phyloP scores from a whole-genome alignment of 2,113 vertebrate genomes.

The Myotis lucifugus region DNA sequence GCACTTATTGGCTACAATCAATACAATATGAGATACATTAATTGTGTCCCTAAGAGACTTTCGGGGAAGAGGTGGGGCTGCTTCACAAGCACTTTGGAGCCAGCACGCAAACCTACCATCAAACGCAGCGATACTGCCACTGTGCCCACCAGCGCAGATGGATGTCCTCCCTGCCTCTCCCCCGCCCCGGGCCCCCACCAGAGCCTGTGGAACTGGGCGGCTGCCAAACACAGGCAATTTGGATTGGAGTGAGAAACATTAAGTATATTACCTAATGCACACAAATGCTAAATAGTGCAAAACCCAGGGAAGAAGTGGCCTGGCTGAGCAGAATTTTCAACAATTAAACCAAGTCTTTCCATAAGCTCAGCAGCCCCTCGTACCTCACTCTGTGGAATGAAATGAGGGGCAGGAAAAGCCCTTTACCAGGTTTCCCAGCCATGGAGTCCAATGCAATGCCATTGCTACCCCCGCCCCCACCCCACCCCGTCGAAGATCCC shows the following conservation, averaged over 20 bases:
- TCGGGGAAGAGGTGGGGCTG: conserved; percentile 81
- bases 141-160: conserved; percentile 48
- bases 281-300: conserved; percentile 72
- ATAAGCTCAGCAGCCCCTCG: background rate
- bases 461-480: background rate
- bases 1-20: conserved; percentile 89
- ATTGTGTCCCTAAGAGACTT: conserved; percentile 84
- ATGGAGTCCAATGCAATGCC: background rate
- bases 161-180: background rate
- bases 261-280: conserved; percentile 78
- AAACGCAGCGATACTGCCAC: background rate
- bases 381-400: background rate
- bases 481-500: fast-evolving
- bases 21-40: conserved; percentile 88
- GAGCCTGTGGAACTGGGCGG: conserved; percentile 73
- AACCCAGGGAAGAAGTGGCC: conserved; percentile 60
- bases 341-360: conserved; percentile 71
- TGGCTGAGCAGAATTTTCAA: conserved; percentile 62
- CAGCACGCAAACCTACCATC: conserved; percentile 21
- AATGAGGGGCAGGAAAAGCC: background rate
- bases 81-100: conserved; percentile 74
- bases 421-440: background rate
- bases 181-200: background rate
- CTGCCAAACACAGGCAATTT: conserved; percentile 75
- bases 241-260: conserved; percentile 68